phyloP scores from a whole-genome alignment of 2,797 vertebrate species.

The Halcyon smyrnensis region DNA sequence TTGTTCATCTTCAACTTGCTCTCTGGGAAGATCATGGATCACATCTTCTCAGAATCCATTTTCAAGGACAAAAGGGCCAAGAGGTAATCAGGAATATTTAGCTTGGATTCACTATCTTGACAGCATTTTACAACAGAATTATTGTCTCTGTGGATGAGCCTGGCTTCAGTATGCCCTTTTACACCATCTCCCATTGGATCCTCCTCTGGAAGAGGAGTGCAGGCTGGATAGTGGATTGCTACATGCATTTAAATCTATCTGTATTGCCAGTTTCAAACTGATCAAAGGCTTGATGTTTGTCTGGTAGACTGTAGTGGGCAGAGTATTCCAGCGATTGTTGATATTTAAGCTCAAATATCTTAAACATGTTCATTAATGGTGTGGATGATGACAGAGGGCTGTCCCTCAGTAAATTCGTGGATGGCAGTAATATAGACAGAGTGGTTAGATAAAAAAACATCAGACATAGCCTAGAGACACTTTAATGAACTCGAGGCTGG shows the following conservation, averaged over 20 bases:
- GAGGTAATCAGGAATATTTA: background rate
- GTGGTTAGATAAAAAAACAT: background rate
- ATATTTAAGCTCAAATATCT: background rate
- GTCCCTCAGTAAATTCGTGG: background rate
- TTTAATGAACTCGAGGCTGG: background rate
- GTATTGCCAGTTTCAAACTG: background rate
- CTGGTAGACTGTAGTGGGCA: background rate
- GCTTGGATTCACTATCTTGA: background rate
- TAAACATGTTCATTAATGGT: background rate
- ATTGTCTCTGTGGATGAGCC: background rate
- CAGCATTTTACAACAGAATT: background rate
- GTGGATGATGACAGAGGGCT: background rate
- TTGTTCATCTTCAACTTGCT: background rate
- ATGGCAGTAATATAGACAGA: background rate
- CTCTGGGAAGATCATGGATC: background rate
- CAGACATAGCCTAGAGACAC: background rate
- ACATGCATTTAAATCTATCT: background rate
- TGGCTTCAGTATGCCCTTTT: background rate
- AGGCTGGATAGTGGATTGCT: background rate
- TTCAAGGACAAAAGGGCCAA: background rate
- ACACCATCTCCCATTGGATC: background rate
- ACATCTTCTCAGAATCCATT: background rate
- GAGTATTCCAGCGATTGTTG: background rate
- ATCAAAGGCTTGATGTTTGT: background rate
- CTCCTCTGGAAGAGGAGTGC: background rate